Evolutionary conservation across 2,797 vertebrate genomes (phyloP).

Genomic region (Tinamus major): DNA sequence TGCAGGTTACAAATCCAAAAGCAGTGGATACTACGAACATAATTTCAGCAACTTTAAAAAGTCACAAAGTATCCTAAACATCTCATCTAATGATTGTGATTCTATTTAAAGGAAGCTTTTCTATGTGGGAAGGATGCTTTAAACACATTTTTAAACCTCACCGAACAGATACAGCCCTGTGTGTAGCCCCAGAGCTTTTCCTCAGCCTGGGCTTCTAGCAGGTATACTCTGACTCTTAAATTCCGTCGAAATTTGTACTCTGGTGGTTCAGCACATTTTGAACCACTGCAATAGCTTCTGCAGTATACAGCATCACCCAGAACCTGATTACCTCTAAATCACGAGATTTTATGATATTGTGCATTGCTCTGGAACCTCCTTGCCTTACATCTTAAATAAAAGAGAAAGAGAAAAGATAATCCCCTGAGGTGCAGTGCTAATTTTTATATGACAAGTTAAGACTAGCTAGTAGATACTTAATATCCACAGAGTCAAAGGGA

Average conservation of each 20-base stretch:
- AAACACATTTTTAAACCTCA: background rate
- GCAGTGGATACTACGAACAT: rapidly evolving
- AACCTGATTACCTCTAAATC: background rate
- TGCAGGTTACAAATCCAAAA: background rate
- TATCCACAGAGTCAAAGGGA: background rate
- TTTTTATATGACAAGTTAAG: background rate
- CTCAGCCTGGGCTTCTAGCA: background rate
- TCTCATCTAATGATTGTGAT: background rate
- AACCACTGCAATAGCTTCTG: background rate
- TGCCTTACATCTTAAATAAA: background rate
- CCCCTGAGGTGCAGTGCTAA: background rate
- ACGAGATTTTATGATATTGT: background rate
- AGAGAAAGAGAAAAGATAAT: background rate
- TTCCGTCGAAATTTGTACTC: background rate
- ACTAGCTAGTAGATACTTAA: background rate
- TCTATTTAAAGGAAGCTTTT: background rate
- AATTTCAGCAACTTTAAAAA: background rate
- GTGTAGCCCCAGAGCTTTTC: background rate
- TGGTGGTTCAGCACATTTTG: background rate
- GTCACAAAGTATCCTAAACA: background rate
- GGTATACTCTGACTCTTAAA: background rate
- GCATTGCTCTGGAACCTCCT: background rate
- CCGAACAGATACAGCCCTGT: rapidly evolving
- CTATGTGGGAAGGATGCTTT: background rate
- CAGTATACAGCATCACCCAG: background rate